These are phyloP conservation scores for Myiotriccus ornatus DNA, from an alignment of 2,797 vertebrate species.

Conservation along the genomic window DNA sequence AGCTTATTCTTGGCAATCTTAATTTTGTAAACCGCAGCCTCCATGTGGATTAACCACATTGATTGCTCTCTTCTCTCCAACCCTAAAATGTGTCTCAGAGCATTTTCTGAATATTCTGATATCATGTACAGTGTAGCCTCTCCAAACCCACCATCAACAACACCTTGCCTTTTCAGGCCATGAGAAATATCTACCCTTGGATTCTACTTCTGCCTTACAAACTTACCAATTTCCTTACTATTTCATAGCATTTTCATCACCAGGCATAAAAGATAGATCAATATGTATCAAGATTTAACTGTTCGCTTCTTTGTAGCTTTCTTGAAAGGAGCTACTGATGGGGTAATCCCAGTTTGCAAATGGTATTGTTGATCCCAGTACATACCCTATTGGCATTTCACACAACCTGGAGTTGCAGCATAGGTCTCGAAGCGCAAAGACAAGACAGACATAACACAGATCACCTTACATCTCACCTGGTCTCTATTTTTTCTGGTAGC, in stretches of 20 bases:
- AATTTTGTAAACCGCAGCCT: background rate
- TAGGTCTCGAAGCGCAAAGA: background rate
- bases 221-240: background rate
- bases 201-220: background rate
- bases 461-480: background rate
- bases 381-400: background rate
- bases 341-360: background rate
- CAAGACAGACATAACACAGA: background rate
- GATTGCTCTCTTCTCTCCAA: background rate
- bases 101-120: background rate
- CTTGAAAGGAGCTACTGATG: background rate
- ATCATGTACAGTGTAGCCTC: background rate
- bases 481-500: background rate
- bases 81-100: background rate
- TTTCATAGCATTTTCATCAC: background rate
- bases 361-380: background rate
- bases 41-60: background rate
- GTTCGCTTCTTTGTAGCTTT: background rate
- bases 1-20: background rate
- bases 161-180: background rate
- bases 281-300: background rate
- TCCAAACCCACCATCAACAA: background rate
- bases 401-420: background rate
- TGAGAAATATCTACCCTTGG: background rate
- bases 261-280: background rate